These are phyloP conservation scores for Daboia siamensis DNA, from an alignment of 2,113 vertebrate species.

Conservation along the genomic window DNA sequence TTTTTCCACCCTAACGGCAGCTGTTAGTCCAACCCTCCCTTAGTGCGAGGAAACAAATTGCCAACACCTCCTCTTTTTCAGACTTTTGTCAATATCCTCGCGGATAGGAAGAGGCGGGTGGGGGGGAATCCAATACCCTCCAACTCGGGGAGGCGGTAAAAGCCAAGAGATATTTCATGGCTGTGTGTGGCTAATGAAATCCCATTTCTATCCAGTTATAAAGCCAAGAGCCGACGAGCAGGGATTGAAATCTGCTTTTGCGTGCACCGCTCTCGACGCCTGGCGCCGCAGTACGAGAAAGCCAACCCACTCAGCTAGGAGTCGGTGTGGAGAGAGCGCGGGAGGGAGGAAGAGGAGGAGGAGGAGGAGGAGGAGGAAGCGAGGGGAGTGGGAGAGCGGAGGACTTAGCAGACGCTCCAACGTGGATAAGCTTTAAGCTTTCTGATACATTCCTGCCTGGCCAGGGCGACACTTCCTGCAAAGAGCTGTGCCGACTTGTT, in stretches of 20 bases:
- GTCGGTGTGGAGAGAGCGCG: neutral
- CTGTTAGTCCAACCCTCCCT: slow-evolving; percentile 13
- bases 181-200: slow-evolving; percentile 4
- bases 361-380: neutral
- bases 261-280: neutral
- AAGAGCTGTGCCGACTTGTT: slow-evolving; percentile 26
- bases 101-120: accelerated
- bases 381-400: neutral
- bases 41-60: slow-evolving; percentile 1
- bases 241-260: neutral
- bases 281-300: slow-evolving; percentile 13
- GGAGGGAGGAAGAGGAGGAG: neutral
- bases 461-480: slow-evolving; percentile 16
- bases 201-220: neutral
- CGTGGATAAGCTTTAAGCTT: slow-evolving; percentile 8
- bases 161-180: neutral
- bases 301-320: neutral
- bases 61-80: slow-evolving; percentile 6
- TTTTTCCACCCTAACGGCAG: neutral
- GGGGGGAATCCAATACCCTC: neutral
- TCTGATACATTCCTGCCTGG: slow-evolving; percentile 21
- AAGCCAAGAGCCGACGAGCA: neutral
- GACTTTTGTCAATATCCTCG: slow-evolving; percentile 1
- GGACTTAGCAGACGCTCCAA: slow-evolving; percentile 1
- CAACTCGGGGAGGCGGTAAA: neutral